These are phyloP conservation scores for Bungarus multicinctus DNA, from an alignment of 2,113 vertebrate species.

Conservation along the genomic window DNA sequence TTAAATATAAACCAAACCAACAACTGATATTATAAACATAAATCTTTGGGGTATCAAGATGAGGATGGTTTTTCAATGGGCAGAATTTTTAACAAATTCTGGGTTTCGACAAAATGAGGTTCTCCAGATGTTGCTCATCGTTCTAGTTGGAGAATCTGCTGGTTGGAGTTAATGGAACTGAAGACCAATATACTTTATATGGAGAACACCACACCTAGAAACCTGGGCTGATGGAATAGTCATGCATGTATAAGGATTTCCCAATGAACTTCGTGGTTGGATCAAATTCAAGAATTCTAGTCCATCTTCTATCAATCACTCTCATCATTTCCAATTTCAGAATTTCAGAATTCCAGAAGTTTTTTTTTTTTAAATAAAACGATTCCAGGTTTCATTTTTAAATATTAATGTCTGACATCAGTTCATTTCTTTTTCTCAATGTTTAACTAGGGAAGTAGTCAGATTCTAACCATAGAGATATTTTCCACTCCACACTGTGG, in stretches of 20 bases:
- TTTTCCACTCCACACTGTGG: background rate
- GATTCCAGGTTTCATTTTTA: background rate
- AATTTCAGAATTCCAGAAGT: background rate
- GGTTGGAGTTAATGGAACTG: background rate
- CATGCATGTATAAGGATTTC: background rate
- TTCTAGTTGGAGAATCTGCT: background rate
- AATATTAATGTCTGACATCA: background rate
- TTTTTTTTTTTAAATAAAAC: background rate
- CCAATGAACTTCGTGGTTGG: background rate
- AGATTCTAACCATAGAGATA: background rate
- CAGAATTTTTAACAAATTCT: constrained; percentile 22
- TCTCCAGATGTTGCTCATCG: background rate
- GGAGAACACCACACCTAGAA: background rate
- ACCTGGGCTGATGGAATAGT: background rate
- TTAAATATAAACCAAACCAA: constrained; percentile 70
- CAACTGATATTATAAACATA: constrained; percentile 62
- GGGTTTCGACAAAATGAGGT: background rate
- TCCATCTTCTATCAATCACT: background rate
- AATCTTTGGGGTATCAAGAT: constrained; percentile 68
- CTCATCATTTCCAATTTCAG: background rate
- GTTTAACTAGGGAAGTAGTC: background rate
- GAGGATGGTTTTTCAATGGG: constrained; percentile 38
- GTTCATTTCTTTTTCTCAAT: background rate
- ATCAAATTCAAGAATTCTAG: background rate
- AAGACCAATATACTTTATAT: background rate